Evolutionary conservation across 2,113 vertebrate genomes (phyloP).

Genomic region (Glareola pratincola): DNA sequence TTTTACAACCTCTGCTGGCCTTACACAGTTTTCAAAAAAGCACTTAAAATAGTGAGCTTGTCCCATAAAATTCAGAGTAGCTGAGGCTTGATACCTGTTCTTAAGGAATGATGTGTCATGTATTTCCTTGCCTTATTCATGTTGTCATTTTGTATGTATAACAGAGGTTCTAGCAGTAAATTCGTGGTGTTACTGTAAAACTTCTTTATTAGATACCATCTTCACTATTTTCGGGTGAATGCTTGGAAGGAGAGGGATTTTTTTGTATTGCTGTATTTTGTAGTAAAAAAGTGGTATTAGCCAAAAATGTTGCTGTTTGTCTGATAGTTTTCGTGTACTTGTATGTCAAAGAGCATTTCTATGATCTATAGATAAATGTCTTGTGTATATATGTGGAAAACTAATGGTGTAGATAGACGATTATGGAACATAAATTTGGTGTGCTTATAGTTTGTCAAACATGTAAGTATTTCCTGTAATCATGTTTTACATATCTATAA

Average conservation of each 20-base stretch:
- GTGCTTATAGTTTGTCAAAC: neutral
- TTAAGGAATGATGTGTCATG: neutral
- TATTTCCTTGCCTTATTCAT: neutral
- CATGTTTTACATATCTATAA: fast-evolving
- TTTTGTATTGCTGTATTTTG: neutral
- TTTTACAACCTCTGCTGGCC: neutral
- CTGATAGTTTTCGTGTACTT: neutral
- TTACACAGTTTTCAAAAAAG: neutral
- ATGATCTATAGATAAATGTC: neutral
- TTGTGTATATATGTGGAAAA: fast-evolving
- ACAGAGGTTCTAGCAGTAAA: neutral
- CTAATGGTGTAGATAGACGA: fast-evolving
- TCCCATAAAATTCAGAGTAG: neutral
- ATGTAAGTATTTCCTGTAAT: neutral
- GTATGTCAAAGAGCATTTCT: neutral
- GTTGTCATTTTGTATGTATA: neutral
- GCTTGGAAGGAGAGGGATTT: neutral
- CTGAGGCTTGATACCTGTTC: neutral
- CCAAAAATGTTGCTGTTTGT: neutral
- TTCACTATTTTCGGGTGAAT: neutral
- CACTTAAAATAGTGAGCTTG: neutral
- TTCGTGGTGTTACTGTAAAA: neutral
- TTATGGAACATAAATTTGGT: neutral
- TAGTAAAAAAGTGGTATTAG: neutral
- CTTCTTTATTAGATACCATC: neutral